Evolutionary conservation across 2,888 invertebrate genomes (phyloP), one percentile per base, ranked within the genome.

Genomic region (Lydus trimaculatus): DNA sequence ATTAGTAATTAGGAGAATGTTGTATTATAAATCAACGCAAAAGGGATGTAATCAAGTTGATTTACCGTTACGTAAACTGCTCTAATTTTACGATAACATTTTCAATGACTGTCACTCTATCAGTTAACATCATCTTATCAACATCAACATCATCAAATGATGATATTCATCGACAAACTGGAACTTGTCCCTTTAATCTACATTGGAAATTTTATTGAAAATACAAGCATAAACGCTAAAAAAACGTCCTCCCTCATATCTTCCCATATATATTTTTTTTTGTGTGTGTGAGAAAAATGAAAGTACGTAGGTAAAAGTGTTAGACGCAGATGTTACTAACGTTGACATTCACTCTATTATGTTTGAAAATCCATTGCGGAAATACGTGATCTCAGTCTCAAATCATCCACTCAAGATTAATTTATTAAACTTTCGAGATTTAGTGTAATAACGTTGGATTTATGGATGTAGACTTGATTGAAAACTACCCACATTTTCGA

Each of bases 271-370:
- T n/a, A n/a, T n/a, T n/a, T n/a, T n/a, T n/a, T n/a, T n/a, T n/a
- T n/a, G n/a, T n/a, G n/a, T n/a, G n/a, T n/a, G n/a, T 48, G 68
- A 63, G 39, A 63, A 65, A 63, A 63, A 58, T 59, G 31, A 58
- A 63, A 63, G 63, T 58, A 39, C 63, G 65, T 31, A 52, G 62
- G 28, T 48, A 65, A 23, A 61, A 61, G 36, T 63, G 48, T 43
- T 59, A 62, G 59, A 59, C 73, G 70, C 73, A 73, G 71, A 73
- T 73, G 73, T 70, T 71, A 36, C 73, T 61, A 71, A 71, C 73
- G 69, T 67, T 73, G 73, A 73, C 73, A 70, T 73, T 73, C 58
- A 64, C 65, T 71, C 73, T 67, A 71, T 73, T 73, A 64, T 68
- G 69, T 71, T 63, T 67, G 65, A 60, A 71, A 73, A 69, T 66